A percentile compares a stretch with the other conserved stretches of the same genome.
Conservation (phyloP, 2,797 vertebrate genomes). For the Oreortyx pictus region DNA sequence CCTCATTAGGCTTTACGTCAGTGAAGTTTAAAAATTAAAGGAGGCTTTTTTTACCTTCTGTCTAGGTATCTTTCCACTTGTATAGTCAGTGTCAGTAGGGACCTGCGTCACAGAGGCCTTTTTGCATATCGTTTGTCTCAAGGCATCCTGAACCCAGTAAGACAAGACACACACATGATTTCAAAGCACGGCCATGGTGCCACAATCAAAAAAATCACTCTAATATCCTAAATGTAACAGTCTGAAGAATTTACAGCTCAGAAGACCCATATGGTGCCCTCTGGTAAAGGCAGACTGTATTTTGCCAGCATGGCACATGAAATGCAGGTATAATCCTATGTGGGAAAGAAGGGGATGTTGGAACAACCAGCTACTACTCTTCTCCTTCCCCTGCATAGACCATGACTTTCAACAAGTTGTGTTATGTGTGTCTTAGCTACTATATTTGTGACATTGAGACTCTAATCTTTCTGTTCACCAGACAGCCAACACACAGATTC, state of each 20-base stretch:
- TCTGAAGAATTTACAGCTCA: neutral
- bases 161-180: neutral
- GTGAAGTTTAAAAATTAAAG: constrained; percentile 66
- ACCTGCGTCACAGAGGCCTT: neutral
- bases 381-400: neutral
- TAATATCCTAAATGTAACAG: neutral
- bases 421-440: neutral
- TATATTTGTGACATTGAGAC: neutral
- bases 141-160: neutral
- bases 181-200: neutral
- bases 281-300: too few species aligned
- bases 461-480: neutral
- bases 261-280: too few species aligned
- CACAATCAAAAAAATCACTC: neutral
- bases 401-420: neutral
- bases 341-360: too few species aligned
- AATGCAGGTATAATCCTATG: too few species aligned
- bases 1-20: constrained; percentile 64
- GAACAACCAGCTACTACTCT: neutral
- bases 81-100: neutral
- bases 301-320: too few species aligned
- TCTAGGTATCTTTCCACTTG: constrained; percentile 22
- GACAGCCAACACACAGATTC: neutral
- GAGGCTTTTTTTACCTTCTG: constrained; percentile 47
- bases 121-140: neutral